These are phyloP conservation scores for Cerastoderma edule DNA, from an alignment of 2,888 invertebrate species.

Conservation along the genomic window DNA sequence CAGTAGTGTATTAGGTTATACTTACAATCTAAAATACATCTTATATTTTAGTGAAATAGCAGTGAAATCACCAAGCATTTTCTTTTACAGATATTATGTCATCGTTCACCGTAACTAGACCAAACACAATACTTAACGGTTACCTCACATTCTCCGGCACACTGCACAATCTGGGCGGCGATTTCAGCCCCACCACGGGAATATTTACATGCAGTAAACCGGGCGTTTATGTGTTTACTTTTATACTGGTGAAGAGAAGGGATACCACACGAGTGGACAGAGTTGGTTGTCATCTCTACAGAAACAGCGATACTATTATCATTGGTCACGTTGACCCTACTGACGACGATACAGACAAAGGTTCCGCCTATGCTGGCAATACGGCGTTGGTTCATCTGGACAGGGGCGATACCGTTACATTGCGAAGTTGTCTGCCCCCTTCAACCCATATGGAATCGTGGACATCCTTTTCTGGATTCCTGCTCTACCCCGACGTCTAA, in stretches of 20 bases:
- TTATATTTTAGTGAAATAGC: not conserved
- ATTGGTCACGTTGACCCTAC: not conserved
- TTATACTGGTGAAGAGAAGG: constrained; percentile 13
- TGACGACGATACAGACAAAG: constrained; percentile 21
- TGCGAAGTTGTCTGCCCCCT: not conserved
- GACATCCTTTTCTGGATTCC: constrained; percentile 16
- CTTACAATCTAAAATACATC: not conserved
- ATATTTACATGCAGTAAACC: constrained; percentile 20
- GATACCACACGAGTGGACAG: not conserved
- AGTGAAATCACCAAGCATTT: not conserved
- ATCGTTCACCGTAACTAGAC: not conserved
- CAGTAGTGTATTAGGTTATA: not conserved
- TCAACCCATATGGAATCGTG: constrained; percentile 15
- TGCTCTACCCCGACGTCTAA: constrained; percentile 12
- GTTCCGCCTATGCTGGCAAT: constrained; percentile 8
- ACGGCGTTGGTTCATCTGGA: constrained; percentile 12
- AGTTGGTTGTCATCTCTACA: not conserved
- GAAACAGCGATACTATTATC: constrained; percentile 2
- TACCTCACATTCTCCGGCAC: not conserved
- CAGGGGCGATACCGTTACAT: not conserved
- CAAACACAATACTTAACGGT: not conserved
- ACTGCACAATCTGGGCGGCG: constrained; percentile 9
- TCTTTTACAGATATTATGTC: constrained; percentile 5
- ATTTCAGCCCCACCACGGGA: constrained; percentile 10
- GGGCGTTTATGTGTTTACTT: constrained; percentile 19